Conservation (phyloP, 1,140 invertebrate species). For the Vanessa tameamea region DNA sequence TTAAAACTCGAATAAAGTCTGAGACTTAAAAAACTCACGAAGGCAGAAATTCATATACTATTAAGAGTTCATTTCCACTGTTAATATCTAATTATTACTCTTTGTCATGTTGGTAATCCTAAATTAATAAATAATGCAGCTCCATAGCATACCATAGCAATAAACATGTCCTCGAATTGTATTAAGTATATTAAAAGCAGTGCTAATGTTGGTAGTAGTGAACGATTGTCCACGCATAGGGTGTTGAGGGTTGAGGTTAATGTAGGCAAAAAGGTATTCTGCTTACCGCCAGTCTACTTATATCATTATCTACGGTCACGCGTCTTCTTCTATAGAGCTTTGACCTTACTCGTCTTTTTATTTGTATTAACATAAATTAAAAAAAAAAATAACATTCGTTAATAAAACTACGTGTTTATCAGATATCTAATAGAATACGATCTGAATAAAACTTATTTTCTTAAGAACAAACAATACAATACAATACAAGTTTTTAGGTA, state of each 20-base stretch:
- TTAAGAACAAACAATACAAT: no score
- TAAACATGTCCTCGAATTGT: constrained; percentile 15
- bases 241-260: constrained; percentile 40
- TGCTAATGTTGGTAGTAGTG: constrained; percentile 16
- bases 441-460: no score
- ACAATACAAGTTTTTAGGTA: no score
- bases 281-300: constrained; percentile 35
- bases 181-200: constrained; percentile 20
- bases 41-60: no score
- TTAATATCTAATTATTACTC: no score
- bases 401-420: no score
- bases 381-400: no score
- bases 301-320: constrained; percentile 46
- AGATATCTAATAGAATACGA: no score
- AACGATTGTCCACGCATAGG: constrained; percentile 33
- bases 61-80: no score
- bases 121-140: not conserved
- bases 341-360: constrained; percentile 9
- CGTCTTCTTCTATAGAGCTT: constrained; percentile 33
- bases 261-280: constrained; percentile 52
- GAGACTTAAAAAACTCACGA: no score
- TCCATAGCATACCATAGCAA: not conserved
- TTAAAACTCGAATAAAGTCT: no score
- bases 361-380: not conserved
- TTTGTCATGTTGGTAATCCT: not conserved